A percentile compares a stretch with the other conserved stretches of the same genome.
Evolutionary conservation across 2,113 vertebrate species (phyloP).

Genomic region (Perca schrenkii): DNA sequence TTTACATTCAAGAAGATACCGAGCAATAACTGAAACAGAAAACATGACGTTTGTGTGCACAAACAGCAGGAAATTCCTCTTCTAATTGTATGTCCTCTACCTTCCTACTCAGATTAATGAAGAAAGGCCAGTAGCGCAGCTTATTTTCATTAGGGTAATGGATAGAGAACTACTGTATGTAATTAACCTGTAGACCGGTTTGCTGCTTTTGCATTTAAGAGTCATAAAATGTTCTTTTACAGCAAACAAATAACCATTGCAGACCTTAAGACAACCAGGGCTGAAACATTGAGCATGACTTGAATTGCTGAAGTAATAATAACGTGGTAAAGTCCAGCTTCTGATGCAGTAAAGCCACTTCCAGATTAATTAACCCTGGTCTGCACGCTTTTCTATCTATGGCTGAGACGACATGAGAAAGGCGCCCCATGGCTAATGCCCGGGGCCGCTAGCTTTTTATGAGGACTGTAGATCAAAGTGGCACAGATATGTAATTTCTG

Average conservation of each 20-base stretch:
- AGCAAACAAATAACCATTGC: slow-evolving; percentile 41
- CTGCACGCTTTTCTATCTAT: slow-evolving; percentile 2
- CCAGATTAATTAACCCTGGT: slow-evolving; percentile 38
- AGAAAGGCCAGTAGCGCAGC: not conserved
- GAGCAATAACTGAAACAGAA: not conserved
- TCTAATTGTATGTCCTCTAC: not conserved
- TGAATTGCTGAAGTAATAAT: slow-evolving; percentile 30
- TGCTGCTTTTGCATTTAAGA: slow-evolving; percentile 18
- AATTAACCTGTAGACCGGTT: slow-evolving; percentile 5
- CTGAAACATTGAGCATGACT: slow-evolving; percentile 19
- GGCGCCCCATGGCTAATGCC: slow-evolving; percentile 12
- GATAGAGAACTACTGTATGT: not conserved
- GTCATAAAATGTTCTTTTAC: slow-evolving; percentile 40
- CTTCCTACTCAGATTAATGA: not conserved
- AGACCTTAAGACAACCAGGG: slow-evolving; percentile 26
- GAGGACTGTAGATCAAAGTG: slow-evolving; percentile 64
- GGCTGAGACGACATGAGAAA: slow-evolving; percentile 7
- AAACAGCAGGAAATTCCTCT: not conserved
- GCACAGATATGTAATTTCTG: slow-evolving; percentile 23
- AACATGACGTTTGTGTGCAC: slow-evolving; percentile 5
- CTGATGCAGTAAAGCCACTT: slow-evolving; percentile 27
- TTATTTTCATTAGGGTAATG: not conserved
- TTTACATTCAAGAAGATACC: not conserved
- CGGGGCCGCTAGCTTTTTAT: slow-evolving; percentile 44
- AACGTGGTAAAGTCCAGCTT: slow-evolving; percentile 20